Conservation (phyloP, 2,113 vertebrate genomes). For the Corythoichthys haematopterus region DNA sequence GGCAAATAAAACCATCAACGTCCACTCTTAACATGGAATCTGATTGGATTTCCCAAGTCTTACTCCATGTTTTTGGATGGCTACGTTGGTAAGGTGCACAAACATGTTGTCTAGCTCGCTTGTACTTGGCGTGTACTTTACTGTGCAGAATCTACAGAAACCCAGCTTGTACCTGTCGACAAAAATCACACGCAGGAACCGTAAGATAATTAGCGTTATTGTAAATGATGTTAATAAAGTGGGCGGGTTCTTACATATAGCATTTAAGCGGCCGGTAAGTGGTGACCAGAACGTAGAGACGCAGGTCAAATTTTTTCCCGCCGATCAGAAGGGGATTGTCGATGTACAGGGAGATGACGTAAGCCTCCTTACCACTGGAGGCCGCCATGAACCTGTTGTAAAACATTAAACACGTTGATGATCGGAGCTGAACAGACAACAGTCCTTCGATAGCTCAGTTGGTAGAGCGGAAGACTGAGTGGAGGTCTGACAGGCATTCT, state of each 20-base stretch:
- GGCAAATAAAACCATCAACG: neutral
- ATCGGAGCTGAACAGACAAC: neutral
- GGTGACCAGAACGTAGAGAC: constrained; percentile 91
- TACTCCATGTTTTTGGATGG: constrained; percentile 95
- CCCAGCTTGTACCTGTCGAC: constrained; percentile 88
- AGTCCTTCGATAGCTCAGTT: neutral
- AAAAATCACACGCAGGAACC: constrained; percentile 1
- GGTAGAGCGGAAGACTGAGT: neutral
- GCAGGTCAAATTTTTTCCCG: constrained; percentile 96
- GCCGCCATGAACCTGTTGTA: constrained; percentile 81
- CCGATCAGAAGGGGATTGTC: constrained; percentile 92
- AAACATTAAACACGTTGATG: neutral
- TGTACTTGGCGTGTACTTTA: constrained; percentile 94
- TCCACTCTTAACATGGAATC: neutral
- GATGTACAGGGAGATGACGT: constrained; percentile 96
- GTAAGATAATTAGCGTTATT: neutral
- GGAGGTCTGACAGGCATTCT: constrained; percentile 1
- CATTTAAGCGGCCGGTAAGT: constrained; percentile 92
- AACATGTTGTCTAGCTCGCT: constrained; percentile 99
- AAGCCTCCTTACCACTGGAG: constrained; percentile 87
- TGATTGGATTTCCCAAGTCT: constrained; percentile 1
- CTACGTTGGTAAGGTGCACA: constrained; percentile 96
- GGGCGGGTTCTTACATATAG: constrained; percentile 82
- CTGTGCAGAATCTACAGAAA: constrained; percentile 96
- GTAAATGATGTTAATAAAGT: neutral